These are phyloP conservation scores for Coelopa frigida DNA, from an alignment of 1,140 invertebrate species.

Conservation along the genomic window DNA sequence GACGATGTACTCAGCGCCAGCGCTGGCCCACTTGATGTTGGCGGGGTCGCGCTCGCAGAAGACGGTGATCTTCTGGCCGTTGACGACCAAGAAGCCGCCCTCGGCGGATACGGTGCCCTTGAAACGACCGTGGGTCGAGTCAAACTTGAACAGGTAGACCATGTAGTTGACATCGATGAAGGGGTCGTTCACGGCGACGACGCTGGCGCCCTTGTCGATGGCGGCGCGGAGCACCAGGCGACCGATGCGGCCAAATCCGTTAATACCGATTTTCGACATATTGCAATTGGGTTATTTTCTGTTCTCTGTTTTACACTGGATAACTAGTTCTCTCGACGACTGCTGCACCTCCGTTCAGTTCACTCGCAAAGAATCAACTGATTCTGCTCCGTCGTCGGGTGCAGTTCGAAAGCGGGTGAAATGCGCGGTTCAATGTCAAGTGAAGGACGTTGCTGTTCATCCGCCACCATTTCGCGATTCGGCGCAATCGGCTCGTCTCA, in stretches of 20 bases:
- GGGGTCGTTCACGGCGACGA: slow-evolving; percentile 93
- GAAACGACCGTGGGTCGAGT: slow-evolving; percentile 87
- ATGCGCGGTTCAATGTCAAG: no score
- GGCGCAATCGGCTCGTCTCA: no score
- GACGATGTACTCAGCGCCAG: slow-evolving; percentile 88
- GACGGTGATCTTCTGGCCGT: slow-evolving; percentile 79
- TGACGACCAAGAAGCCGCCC: slow-evolving; percentile 71
- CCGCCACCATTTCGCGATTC: no score
- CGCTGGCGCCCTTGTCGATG: slow-evolving; percentile 67
- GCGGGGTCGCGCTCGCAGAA: slow-evolving; percentile 80
- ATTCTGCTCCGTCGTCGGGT: no score
- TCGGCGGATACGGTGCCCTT: slow-evolving; percentile 76
- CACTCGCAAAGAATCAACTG: no score
- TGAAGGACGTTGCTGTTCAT: no score
- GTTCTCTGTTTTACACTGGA: no score
- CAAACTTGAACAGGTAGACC: slow-evolving; percentile 98
- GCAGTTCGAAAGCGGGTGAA: no score
- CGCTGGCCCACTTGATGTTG: slow-evolving; percentile 80
- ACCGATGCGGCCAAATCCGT: slow-evolving; percentile 95
- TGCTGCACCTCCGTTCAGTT: no score
- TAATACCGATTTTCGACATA: slow-evolving; percentile 73
- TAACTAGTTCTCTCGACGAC: no score
- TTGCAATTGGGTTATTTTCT: no score
- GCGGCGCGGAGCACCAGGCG: slow-evolving; percentile 85
- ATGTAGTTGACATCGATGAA: slow-evolving; percentile 92